A percentile compares a stretch with the other conserved stretches of the same genome.
Conservation (phyloP, 30 jellyfish, hydroid and myxozoan genomes). For the Hydra vulgaris region DNA sequence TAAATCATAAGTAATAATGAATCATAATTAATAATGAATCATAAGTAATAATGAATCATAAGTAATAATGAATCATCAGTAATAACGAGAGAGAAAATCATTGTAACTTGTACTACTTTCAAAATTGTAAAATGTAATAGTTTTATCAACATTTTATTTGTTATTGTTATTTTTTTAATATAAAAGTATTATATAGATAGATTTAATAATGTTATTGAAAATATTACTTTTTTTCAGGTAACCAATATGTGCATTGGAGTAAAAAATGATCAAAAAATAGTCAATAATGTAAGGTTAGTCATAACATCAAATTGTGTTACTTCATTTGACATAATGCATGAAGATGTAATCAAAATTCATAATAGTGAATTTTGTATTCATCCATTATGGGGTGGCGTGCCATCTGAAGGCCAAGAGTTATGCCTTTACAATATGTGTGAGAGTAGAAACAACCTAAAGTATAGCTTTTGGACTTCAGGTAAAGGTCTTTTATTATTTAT, state of each 20-base stretch:
- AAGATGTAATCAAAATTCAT: background rate
- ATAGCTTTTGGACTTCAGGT: slow-evolving; percentile 4
- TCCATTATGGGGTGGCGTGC: slow-evolving; percentile 35
- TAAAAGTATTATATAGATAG: background rate
- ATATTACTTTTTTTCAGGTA: background rate
- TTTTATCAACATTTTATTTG: background rate
- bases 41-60: no score
- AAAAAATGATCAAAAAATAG: background rate
- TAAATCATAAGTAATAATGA: no score
- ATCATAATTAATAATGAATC: no score
- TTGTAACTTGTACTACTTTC: no score
- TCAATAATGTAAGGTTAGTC: background rate
- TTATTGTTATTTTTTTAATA: background rate
- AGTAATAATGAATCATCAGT: no score
- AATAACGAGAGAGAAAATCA: no score
- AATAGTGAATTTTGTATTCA: slow-evolving; percentile 20
- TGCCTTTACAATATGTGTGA: slow-evolving; percentile 19
- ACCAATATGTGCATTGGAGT: background rate
- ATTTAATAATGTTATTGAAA: no score
- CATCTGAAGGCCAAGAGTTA: slow-evolving; percentile 28
- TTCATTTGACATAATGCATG: slow-evolving; percentile 8
- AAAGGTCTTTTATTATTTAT: background rate
- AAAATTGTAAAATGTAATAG: no score
- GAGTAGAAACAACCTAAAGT: slow-evolving; percentile 4
- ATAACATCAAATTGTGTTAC: slow-evolving; percentile 5